phyloP scores from a whole-genome alignment of 2,797 vertebrate species.

The Gobionotothen gibberifrons region DNA sequence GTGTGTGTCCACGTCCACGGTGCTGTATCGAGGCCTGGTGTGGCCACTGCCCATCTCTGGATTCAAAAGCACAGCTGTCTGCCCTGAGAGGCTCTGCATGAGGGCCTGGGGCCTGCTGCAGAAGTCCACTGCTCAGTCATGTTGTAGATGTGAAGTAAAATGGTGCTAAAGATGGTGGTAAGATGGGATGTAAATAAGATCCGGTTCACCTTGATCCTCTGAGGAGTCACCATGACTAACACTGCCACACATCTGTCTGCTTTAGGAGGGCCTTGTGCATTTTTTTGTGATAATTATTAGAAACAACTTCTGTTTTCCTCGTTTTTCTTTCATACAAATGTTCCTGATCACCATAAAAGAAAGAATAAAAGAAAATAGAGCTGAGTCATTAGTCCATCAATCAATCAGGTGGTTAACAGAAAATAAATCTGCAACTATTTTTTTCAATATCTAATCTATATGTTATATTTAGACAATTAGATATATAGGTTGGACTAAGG shows the following conservation, averaged over 20 bases:
- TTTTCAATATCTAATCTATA: not conserved
- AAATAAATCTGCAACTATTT: not conserved
- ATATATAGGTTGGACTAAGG: not conserved
- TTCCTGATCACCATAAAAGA: not conserved
- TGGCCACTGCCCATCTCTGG: slow-evolving; percentile 72
- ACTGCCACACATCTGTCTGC: not conserved
- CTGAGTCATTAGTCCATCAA: not conserved
- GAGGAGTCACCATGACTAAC: slow-evolving; percentile 19
- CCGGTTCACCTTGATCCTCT: slow-evolving; percentile 47
- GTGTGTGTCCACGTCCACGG: slow-evolving; percentile 68
- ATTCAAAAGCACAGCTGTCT: slow-evolving; percentile 49
- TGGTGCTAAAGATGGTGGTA: slow-evolving; percentile 32
- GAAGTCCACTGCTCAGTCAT: slow-evolving; percentile 12
- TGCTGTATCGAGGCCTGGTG: slow-evolving; percentile 77
- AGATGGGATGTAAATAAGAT: slow-evolving; percentile 47
- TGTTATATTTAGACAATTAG: not conserved
- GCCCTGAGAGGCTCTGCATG: slow-evolving; percentile 34
- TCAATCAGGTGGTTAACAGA: not conserved
- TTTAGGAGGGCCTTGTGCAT: not conserved
- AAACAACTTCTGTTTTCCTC: not conserved
- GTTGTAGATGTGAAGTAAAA: slow-evolving; percentile 37
- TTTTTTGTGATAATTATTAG: not conserved
- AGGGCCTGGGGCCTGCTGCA: slow-evolving; percentile 41
- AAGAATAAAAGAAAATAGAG: not conserved
- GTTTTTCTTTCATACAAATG: not conserved